Conservation (phyloP, 2,888 invertebrate species). For the Oegoconia quadripuncta region DNA sequence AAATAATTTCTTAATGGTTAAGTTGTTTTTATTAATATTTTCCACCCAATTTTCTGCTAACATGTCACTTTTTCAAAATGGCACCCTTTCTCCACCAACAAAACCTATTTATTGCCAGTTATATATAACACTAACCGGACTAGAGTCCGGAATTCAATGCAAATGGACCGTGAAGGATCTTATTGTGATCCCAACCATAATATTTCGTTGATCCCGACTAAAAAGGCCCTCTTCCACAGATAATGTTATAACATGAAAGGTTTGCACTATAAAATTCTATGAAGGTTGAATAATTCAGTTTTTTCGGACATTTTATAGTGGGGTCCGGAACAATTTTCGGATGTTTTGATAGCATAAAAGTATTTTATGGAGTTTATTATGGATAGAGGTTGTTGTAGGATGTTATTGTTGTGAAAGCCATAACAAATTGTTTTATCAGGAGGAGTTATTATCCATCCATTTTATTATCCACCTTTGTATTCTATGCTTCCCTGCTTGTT, state of each 20-base stretch:
- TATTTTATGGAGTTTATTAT: background rate
- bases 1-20: no score
- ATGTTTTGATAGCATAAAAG: background rate
- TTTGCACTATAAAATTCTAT: constrained; percentile 2
- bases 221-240: constrained; percentile 2
- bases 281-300: constrained; percentile 2
- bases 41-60: no score
- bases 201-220: constrained; percentile 10
- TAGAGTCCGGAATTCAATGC: constrained; percentile 16
- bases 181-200: constrained; percentile 9
- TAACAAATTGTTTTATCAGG: no score
- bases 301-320: background rate
- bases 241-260: constrained; percentile 3
- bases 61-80: background rate
- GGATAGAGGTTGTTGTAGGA: no score
- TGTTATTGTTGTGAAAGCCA: no score
- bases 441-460: no score
- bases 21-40: no score
- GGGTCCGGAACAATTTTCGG: background rate
- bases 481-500: no score
- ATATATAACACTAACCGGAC: constrained; percentile 11
- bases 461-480: no score
- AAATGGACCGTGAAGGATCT: constrained; percentile 25
- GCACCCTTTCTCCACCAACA: background rate
- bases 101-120: constrained; percentile 14